Percentiles rank a stretch among this genome's conserved stretches.
These are phyloP conservation scores for Diogma glabrata DNA, from an alignment of 2,888 invertebrate species.

Conservation along the genomic window DNA sequence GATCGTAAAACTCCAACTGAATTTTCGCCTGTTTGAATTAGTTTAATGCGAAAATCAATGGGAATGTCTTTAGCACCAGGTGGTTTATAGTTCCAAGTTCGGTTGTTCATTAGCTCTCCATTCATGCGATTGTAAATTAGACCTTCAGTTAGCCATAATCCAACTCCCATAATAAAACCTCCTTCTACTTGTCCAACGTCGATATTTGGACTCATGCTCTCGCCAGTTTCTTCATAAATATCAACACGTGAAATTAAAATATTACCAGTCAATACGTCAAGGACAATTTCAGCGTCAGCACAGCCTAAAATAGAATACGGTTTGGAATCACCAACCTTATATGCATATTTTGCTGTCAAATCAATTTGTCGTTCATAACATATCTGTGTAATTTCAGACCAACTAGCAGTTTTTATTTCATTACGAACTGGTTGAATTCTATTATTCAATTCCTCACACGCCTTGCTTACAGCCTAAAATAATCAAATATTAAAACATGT, in stretches of 20 bases:
- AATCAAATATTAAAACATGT: too few species aligned
- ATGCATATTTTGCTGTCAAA: conserved; percentile 22
- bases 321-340: conserved; percentile 34
- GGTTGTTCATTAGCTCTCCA: conserved; percentile 43
- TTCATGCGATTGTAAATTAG: conserved; percentile 40
- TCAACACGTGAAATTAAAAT: conserved; percentile 51
- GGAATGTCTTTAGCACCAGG: conserved; percentile 49
- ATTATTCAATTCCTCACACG: conserved; percentile 14
- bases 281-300: conserved; percentile 51
- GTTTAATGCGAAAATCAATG: conserved; percentile 42
- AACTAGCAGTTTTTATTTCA: conserved; percentile 12
- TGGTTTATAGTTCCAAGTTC: conserved; percentile 51
- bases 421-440: conserved; percentile 15
- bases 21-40: conserved; percentile 42
- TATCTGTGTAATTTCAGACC: conserved; percentile 18
- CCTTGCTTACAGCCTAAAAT: conserved; percentile 22
- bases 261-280: conserved; percentile 63
- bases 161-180: conserved; percentile 45
- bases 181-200: conserved; percentile 58
- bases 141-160: conserved; percentile 48
- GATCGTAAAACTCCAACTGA: conserved; percentile 42
- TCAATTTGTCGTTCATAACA: conserved; percentile 21
- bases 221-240: conserved; percentile 55
- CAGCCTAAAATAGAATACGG: conserved; percentile 49
- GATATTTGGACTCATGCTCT: conserved; percentile 52